Evolutionary conservation across 2,797 vertebrate genomes (phyloP).

Genomic region (Coccyzus lansbergi): DNA sequence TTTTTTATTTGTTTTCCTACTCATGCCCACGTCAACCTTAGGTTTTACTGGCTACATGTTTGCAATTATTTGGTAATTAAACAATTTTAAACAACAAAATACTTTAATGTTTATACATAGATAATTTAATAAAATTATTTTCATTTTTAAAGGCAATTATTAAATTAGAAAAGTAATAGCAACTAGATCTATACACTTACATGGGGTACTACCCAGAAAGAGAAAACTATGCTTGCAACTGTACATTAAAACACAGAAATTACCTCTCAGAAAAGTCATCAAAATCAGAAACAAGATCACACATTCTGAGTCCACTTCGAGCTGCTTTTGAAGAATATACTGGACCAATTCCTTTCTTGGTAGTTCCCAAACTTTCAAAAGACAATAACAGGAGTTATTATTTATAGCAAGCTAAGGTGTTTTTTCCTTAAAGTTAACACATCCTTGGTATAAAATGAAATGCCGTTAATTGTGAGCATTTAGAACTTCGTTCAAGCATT

Average conservation of each 20-base stretch:
- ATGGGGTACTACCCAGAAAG: background rate
- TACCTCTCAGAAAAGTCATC: conserved; percentile 94
- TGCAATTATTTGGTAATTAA: background rate
- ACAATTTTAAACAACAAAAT: background rate
- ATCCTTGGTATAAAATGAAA: background rate
- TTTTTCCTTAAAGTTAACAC: background rate
- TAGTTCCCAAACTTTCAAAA: conserved; percentile 90
- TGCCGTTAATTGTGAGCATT: background rate
- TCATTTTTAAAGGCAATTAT: background rate
- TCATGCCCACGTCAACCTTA: background rate
- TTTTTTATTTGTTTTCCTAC: background rate
- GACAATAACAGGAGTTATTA: conserved; percentile 40
- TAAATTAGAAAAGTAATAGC: background rate
- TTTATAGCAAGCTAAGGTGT: background rate
- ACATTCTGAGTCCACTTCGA: conserved; percentile 95
- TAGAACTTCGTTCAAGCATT: background rate
- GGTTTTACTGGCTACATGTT: background rate
- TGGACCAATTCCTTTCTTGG: conserved; percentile 97
- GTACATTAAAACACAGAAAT: conserved; percentile 34
- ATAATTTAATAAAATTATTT: background rate
- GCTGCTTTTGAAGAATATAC: conserved; percentile 98
- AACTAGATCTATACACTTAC: background rate
- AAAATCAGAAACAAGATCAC: conserved; percentile 95
- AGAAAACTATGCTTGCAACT: background rate
- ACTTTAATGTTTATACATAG: background rate